Conservation (phyloP, 2,797 vertebrate genomes). For the Vipera ursinii region DNA sequence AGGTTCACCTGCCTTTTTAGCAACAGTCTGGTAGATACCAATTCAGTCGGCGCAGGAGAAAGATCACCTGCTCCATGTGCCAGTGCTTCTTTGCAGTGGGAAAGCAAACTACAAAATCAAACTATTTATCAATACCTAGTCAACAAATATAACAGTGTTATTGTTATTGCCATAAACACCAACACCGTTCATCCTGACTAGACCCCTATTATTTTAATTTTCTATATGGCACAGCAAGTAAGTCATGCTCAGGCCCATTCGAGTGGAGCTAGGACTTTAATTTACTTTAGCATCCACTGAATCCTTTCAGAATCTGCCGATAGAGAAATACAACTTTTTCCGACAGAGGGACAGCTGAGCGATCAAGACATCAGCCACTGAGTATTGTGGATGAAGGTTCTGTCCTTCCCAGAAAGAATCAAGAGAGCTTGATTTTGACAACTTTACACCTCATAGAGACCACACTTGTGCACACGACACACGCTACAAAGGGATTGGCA, state of each 20-base stretch:
- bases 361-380: neutral
- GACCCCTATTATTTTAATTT: neutral
- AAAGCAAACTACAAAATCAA: neutral
- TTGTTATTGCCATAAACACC: neutral
- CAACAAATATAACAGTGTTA: neutral
- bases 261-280: neutral
- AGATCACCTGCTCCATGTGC: neutral
- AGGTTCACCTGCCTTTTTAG: neutral
- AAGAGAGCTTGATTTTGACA: neutral
- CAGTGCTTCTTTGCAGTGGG: neutral
- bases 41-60: neutral
- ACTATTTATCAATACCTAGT: neutral
- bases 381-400: neutral
- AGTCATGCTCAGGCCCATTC: neutral
- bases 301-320: neutral
- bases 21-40: neutral
- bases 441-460: neutral
- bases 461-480: neutral
- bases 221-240: neutral
- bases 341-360: neutral
- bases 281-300: neutral
- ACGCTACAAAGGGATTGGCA: neutral
- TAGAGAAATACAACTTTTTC: neutral
- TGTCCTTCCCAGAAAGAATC: neutral
- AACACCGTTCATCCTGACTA: neutral